A percentile compares a stretch with the other conserved stretches of the same genome.
These are phyloP conservation scores for Pararge aegeria DNA, from an alignment of 1,140 invertebrate species.

Conservation along the genomic window DNA sequence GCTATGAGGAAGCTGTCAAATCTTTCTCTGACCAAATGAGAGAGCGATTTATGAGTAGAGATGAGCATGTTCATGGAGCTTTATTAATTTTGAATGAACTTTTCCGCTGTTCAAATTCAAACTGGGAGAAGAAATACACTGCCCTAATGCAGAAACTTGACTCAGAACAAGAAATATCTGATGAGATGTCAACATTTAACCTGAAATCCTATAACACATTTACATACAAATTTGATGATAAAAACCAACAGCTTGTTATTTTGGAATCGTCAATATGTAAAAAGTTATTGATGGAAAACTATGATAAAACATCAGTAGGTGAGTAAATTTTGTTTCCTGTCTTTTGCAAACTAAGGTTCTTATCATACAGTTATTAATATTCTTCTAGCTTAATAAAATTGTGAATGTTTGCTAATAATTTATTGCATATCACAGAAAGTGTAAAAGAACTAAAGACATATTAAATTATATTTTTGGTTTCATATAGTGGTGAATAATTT, in stretches of 20 bases:
- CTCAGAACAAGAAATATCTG: constrained; percentile 68
- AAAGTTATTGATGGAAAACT: constrained; percentile 90
- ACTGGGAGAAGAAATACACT: constrained; percentile 92
- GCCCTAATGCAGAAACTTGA: constrained; percentile 82
- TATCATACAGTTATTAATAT: too few species aligned
- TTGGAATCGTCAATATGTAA: constrained; percentile 94
- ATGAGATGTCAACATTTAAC: constrained; percentile 80
- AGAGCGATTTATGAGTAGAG: constrained; percentile 89
- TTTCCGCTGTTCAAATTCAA: constrained; percentile 93
- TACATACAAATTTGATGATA: constrained; percentile 81
- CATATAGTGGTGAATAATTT: too few species aligned
- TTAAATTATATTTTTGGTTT: not conserved
- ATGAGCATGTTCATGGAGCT: constrained; percentile 96
- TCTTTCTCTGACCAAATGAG: constrained; percentile 87
- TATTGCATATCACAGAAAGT: too few species aligned
- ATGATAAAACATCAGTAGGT: constrained; percentile 89
- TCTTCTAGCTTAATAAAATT: too few species aligned
- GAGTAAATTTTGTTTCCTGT: constrained; percentile 28
- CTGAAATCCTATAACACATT: constrained; percentile 79
- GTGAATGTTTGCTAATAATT: too few species aligned
- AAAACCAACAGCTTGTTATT: constrained; percentile 65
- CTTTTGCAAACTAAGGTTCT: too few species aligned
- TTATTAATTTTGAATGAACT: constrained; percentile 97
- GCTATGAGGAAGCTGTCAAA: constrained; percentile 92
- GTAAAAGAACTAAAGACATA: too few species aligned